phyloP scores from a whole-genome alignment of 2,113 vertebrate species.

The Montifringilla adamsi region DNA sequence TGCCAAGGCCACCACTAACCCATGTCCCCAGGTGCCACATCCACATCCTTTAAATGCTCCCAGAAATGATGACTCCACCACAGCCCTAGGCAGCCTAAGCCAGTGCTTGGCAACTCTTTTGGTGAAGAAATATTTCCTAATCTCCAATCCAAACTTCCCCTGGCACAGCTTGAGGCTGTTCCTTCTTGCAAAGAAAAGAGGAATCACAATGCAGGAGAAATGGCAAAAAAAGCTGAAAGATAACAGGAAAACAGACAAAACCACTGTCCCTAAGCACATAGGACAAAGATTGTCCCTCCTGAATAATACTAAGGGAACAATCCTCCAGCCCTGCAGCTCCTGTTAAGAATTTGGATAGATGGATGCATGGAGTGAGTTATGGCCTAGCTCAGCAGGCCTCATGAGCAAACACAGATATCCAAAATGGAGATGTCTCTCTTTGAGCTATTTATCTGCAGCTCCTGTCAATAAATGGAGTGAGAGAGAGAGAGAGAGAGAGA shows the following conservation, averaged over 20 bases:
- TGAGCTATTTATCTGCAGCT: not conserved
- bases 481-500: not conserved
- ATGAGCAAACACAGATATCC: not conserved
- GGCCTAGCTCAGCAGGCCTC: not conserved
- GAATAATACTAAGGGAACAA: not conserved
- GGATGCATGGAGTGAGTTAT: not conserved
- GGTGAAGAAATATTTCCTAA: not conserved
- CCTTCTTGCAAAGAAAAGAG: not conserved
- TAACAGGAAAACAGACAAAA: not conserved
- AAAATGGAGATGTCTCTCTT: not conserved
- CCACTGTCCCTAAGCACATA: too few species aligned
- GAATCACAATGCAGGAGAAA: not conserved
- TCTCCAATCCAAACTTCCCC: not conserved
- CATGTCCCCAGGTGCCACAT: not conserved
- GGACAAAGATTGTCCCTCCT: not conserved
- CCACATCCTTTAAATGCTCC: not conserved
- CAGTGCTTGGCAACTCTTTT: not conserved
- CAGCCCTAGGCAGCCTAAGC: not conserved
- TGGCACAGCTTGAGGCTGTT: not conserved
- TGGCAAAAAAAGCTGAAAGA: not conserved
- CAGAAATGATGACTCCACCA: not conserved
- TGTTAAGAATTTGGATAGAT: not conserved
- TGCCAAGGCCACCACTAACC: not conserved
- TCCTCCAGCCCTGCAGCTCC: not conserved
- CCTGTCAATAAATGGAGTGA: not conserved